These are phyloP conservation scores for Pegoplata infirma DNA, from an alignment of 2,888 invertebrate genomes.

Conservation along the genomic window DNA sequence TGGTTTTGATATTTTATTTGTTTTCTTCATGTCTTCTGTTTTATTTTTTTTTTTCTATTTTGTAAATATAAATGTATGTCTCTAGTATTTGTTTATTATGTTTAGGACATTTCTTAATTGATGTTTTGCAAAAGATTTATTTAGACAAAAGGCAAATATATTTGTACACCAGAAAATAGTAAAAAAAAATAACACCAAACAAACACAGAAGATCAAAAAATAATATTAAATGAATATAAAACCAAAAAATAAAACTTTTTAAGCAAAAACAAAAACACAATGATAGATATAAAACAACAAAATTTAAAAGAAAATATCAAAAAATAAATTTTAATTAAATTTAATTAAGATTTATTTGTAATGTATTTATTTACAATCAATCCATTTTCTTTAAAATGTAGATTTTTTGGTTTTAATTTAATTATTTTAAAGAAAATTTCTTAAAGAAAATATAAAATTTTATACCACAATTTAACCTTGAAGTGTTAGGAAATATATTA, in stretches of 20 bases:
- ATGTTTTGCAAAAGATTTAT: slow-evolving; percentile 60
- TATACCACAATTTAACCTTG: neutral
- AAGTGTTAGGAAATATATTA: neutral
- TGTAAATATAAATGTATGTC: slow-evolving; percentile 4
- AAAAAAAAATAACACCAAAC: slow-evolving; percentile 6
- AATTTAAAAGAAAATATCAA: no score
- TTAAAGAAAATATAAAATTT: neutral
- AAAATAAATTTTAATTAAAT: neutral
- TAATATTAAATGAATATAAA: slow-evolving; percentile 30
- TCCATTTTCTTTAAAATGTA: no score
- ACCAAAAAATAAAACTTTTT: neutral
- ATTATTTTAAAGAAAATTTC: neutral
- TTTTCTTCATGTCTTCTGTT: slow-evolving; percentile 29
- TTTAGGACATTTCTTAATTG: slow-evolving; percentile 62
- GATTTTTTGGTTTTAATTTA: neutral
- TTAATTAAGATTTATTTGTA: neutral
- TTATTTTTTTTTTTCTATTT: no score
- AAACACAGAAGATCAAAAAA: slow-evolving; percentile 31
- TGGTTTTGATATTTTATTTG: slow-evolving; percentile 48
- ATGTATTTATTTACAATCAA: no score
- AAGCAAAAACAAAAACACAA: neutral
- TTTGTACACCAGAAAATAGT: no score
- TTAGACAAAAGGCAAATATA: neutral
- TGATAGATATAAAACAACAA: neutral
- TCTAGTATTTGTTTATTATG: slow-evolving; percentile 51